Evolutionary conservation across 1,140 invertebrate species (phyloP), one percentile per base, ranked within the genome.

Genomic region (Drosophila setifemur): DNA sequence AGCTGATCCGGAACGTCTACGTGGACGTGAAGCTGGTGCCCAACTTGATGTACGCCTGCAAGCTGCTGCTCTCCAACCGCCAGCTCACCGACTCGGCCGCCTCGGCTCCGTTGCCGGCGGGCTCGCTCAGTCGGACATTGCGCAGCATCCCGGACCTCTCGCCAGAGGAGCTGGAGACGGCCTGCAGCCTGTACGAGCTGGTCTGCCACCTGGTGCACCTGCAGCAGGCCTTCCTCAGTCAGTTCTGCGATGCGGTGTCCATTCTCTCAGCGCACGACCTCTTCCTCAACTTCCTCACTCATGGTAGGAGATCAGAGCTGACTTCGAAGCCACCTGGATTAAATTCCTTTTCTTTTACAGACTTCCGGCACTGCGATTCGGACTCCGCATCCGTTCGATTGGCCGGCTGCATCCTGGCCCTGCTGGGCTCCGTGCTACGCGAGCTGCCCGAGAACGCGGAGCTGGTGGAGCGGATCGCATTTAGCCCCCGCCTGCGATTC

Each of bases 221-320:
- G 8, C 92, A 94, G 23, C 92, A 94, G 18, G 92, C 93, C 48
- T 96, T 95, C 86, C 92, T 96, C 0, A 92, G 92, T 1, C 96
- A 97, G 74, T 94, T 96, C 78, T 96, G 95, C 78, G 94, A 96
- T 58, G 93, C 95, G 1, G 91, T 96, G 19, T 92, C 93, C n/a
- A 92, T 95, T 25, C 91, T 95, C 16, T 92, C 93, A 45, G 93
- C 92, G 2, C 91, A 92, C 55, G 75, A 91, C 5, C 88, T 93
- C 3, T 91, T 94, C 49, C 92, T 92, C 2, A 85, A 89, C 16
- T 91, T 94, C 28, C 85, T 94, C 3, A 89, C 85, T 3, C 89
- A 92, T 14, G 91, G 93, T 93, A 85, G 89, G 92, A 75, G 1
- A n/a, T n/a, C n/a, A n/a, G n/a, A n/a, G n/a, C n/a, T n/a, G n/a